Base-by-base conservation (phyloP, 2,113 vertebrate genomes). In the Prionailurus viverrinus region DNA sequence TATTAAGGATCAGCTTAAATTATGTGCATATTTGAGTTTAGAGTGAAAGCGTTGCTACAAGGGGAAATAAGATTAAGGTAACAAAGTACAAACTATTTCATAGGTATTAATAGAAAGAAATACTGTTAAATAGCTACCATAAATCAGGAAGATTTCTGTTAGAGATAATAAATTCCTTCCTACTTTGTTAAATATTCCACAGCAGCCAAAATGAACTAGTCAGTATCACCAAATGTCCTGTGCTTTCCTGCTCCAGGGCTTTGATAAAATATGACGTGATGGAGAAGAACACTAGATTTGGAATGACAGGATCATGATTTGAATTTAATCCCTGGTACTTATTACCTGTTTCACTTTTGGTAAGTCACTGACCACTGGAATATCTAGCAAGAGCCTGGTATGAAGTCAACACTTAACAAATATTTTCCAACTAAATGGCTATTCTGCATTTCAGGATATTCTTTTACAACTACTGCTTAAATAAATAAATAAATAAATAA, bases 61-160 rank as follows among this genome's bases (percentile, higher is more conserved):
- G 7, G 33, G 41, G 23, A 85, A 89, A 51, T 55, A 93, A 78
- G 53, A 94, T 74, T 82, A 81, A 85, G 63, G 7, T 85, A 94
- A 97, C 53, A 95, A 93, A 96, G 41, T 88, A 11, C 63, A 91
- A 96, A 81, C 11, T 53, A 39, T 55, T 93, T 84, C 55, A 41
- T 36, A 69, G 21, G n/a, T 89, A 87, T 92, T 85, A 90, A 76
- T 29, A 88, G n/a, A 93, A 91, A 66, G 45, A 85, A 95, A 87
- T 61, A 80, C 23, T 48, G 86, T 69, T 80, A 92, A 91, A 73
- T 13, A 87, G 27, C 41, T 91, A 53, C 14, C 33, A 95, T 55
- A 89, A 95, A 89, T 61, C 27, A 91, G 7, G 10, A 16, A 82
- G 65, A 95, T 58, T 89, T 58, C 4, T 66, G 11, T 23, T 86